phyloP scores from a whole-genome alignment of 2,113 vertebrate genomes.

The Calidris pugnax region DNA sequence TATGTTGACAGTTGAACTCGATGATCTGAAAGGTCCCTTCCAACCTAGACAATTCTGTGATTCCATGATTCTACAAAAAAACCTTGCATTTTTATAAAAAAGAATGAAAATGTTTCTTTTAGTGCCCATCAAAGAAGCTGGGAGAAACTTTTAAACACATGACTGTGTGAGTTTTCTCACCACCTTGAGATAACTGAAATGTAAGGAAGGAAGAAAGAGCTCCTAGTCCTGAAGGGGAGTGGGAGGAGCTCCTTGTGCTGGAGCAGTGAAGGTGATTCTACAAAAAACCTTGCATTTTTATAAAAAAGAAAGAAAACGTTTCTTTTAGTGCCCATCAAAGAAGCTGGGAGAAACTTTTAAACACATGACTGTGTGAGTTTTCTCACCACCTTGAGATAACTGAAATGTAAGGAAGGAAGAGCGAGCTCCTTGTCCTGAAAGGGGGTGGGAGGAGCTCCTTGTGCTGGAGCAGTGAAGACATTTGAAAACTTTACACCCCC shows the following conservation, averaged over 20 bases:
- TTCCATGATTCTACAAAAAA: neutral
- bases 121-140: neutral
- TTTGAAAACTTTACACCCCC: neutral
- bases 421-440: accelerated
- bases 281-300: neutral
- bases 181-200: neutral
- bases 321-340: neutral
- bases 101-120: neutral
- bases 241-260: neutral
- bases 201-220: neutral
- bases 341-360: neutral
- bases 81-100: neutral
- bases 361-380: neutral
- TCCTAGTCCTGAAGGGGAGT: accelerated
- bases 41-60: neutral
- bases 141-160: neutral
- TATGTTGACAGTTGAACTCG: neutral
- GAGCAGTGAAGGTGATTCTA: neutral
- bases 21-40: neutral
- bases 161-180: neutral
- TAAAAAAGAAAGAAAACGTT: neutral
- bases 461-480: neutral
- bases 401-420: neutral
- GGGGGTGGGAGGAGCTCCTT: neutral
- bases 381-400: neutral